Percentiles rank a stretch among this genome's conserved stretches.
These are phyloP conservation scores for Drosophila bipectinata DNA, from an alignment of 1,140 invertebrate species.

Conservation along the genomic window DNA sequence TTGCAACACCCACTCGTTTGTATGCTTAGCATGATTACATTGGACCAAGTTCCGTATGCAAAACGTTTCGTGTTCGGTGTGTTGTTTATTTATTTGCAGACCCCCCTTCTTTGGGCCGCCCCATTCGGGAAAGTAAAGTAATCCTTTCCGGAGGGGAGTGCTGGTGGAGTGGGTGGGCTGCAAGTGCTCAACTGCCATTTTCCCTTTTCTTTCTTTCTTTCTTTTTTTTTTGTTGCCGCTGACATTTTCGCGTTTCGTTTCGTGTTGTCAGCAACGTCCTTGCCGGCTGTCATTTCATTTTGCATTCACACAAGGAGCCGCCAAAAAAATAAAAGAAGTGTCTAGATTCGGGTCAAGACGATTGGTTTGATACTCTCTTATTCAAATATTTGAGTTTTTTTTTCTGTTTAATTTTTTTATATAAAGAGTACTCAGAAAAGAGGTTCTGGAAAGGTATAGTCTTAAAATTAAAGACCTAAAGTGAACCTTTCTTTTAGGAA, in stretches of 20 bases:
- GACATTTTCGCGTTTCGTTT: slow-evolving; percentile 74
- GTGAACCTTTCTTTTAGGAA: too few relatives aligned
- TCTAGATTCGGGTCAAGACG: too few relatives aligned
- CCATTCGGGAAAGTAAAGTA: slow-evolving; percentile 52
- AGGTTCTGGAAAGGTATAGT: too few relatives aligned
- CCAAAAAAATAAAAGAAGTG: not conserved
- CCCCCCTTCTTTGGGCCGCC: not conserved
- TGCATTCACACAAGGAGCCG: slow-evolving; percentile 60
- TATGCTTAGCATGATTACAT: slow-evolving; percentile 54
- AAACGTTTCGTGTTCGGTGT: slow-evolving; percentile 50
- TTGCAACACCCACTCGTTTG: slow-evolving; percentile 24
- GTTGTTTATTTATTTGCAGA: slow-evolving; percentile 54
- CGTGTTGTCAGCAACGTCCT: slow-evolving; percentile 78
- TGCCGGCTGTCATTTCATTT: slow-evolving; percentile 78
- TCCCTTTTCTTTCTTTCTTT: not conserved
- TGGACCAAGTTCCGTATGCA: slow-evolving; percentile 41
- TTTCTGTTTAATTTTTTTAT: too few relatives aligned
- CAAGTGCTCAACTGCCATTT: slow-evolving; percentile 49
- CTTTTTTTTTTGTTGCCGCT: slow-evolving; percentile 25
- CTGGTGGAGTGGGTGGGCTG: slow-evolving; percentile 29
- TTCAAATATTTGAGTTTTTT: too few relatives aligned
- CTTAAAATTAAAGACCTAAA: too few relatives aligned
- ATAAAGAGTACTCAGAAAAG: too few relatives aligned
- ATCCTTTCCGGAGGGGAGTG: slow-evolving; percentile 60
- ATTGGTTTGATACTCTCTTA: too few relatives aligned